Evolutionary conservation across 2,888 invertebrate species (phyloP).

Genomic region (Erebia palarica): DNA sequence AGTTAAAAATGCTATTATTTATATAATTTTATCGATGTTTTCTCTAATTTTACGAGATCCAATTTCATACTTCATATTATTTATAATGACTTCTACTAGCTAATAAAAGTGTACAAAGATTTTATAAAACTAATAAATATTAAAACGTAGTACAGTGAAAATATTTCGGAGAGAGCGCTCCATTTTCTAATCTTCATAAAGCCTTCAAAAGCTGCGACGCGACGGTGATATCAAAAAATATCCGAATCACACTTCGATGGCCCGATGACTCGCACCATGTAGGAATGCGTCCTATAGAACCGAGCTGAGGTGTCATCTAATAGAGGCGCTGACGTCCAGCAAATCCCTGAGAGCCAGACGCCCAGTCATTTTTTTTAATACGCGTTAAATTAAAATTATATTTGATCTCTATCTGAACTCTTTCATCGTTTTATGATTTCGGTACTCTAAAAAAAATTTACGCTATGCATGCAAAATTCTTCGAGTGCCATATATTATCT

Average conservation of each 20-base stretch:
- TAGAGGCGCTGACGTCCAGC: neutral
- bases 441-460: no score
- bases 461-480: no score
- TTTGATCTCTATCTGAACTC: no score
- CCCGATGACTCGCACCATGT: constrained; percentile 51
- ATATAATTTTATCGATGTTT: constrained; percentile 15
- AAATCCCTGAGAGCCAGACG: neutral
- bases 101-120: neutral
- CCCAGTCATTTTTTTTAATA: no score
- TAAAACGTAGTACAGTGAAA: constrained; percentile 27
- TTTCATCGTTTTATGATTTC: no score
- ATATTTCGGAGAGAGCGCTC: constrained; percentile 53
- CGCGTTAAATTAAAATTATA: no score
- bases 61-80: constrained; percentile 4
- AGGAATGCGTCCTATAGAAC: constrained; percentile 56
- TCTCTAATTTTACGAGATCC: constrained; percentile 5
- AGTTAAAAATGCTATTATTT: constrained; percentile 16
- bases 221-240: constrained; percentile 65
- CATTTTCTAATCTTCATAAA: constrained; percentile 74
- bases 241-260: constrained; percentile 46
- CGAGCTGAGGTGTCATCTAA: constrained; percentile 45
- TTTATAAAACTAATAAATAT: constrained; percentile 11
- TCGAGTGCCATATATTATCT: no score
- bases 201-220: constrained; percentile 66
- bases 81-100: neutral